A percentile compares a stretch with the other conserved stretches of the same genome.
Evolutionary conservation across 2,113 vertebrate genomes (phyloP).

Genomic region (Caracal caracal): DNA sequence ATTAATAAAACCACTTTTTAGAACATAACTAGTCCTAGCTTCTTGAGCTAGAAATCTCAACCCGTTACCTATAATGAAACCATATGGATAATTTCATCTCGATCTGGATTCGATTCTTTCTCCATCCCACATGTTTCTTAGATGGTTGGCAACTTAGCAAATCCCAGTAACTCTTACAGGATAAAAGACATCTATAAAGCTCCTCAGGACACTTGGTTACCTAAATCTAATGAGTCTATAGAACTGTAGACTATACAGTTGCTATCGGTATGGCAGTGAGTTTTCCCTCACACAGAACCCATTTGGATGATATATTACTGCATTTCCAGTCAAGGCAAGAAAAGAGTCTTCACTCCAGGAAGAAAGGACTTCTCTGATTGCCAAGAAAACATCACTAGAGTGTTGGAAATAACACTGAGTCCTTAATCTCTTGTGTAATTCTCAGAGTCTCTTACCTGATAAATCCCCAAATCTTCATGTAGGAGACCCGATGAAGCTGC

Average conservation of each 20-base stretch:
- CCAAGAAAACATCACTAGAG: neutral
- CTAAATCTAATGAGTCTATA: neutral
- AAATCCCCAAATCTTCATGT: neutral
- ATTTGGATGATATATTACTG: neutral
- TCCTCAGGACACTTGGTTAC: neutral
- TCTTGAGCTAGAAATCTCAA: neutral
- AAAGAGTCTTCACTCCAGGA: neutral
- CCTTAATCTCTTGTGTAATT: neutral
- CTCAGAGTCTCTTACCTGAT: neutral
- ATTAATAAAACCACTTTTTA: neutral
- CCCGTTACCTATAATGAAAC: neutral
- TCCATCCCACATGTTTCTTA: neutral
- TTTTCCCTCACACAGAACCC: neutral
- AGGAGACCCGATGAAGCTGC: neutral
- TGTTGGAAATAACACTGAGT: neutral
- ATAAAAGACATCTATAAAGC: neutral
- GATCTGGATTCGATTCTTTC: neutral
- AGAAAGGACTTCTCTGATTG: neutral
- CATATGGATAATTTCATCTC: neutral
- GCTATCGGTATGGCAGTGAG: neutral
- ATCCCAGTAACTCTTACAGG: neutral
- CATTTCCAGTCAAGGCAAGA: neutral
- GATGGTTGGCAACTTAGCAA: neutral
- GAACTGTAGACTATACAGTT: accelerated
- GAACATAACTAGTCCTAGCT: neutral